Conservation (phyloP, 2,888 invertebrate genomes). For the Mylabris sibirica region DNA sequence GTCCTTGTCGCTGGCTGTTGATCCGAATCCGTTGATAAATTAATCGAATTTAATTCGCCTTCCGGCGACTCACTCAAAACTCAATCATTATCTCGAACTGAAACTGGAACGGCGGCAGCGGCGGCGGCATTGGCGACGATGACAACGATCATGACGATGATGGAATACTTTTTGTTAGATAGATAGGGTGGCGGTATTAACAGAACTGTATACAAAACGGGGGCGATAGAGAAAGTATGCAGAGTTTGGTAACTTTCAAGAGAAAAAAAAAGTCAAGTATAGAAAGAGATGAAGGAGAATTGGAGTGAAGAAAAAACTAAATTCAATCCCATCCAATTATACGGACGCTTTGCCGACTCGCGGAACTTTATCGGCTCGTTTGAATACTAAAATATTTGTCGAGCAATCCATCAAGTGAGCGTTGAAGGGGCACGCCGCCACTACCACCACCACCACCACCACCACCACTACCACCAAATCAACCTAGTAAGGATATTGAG, state of each 20-base stretch:
- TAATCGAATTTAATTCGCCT: constrained; percentile 17
- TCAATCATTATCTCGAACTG: constrained; percentile 40
- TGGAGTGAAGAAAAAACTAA: constrained; percentile 49
- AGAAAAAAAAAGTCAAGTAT: neutral
- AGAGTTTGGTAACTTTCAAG: neutral
- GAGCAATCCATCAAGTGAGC: constrained; percentile 55
- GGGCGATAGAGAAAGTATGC: constrained; percentile 20
- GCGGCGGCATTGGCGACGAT: no score
- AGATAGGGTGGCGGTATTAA: neutral
- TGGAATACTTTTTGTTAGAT: constrained; percentile 20
- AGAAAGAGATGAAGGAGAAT: neutral
- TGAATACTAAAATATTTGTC: constrained; percentile 58
- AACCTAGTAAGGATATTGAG: constrained; percentile 1
- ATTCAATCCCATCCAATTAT: constrained; percentile 54
- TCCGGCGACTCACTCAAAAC: constrained; percentile 38
- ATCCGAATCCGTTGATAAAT: constrained; percentile 13
- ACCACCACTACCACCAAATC: no score
- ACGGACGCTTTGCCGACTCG: constrained; percentile 46
- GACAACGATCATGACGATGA: constrained; percentile 25
- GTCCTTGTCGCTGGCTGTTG: constrained; percentile 7
- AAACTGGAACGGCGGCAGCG: constrained; percentile 14
- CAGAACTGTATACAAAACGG: neutral
- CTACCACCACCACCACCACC: no score
- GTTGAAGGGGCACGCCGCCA: constrained; percentile 31
- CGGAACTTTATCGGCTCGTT: constrained; percentile 53